Evolutionary conservation across 2,113 vertebrate species (phyloP).

Genomic region (Muscicapa adusta): DNA sequence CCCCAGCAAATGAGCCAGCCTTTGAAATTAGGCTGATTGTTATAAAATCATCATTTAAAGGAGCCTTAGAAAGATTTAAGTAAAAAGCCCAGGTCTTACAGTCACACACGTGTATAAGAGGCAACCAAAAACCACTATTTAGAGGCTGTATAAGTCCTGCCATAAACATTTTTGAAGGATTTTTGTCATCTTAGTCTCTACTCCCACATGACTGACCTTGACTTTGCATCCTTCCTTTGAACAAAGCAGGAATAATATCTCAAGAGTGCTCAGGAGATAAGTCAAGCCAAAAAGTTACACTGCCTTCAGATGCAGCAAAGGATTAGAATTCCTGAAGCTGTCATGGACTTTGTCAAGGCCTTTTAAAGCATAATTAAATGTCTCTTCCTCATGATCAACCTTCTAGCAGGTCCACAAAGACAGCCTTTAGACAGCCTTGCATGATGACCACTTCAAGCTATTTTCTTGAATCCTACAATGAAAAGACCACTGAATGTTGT

Average conservation of each 20-base stretch:
- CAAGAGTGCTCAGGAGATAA: background rate
- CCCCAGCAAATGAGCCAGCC: background rate
- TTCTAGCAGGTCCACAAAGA: background rate
- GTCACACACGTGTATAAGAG: background rate
- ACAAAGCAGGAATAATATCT: background rate
- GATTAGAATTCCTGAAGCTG: background rate
- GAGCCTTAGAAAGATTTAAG: background rate
- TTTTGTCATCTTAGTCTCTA: background rate
- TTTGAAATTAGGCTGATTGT: background rate
- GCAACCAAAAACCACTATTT: background rate
- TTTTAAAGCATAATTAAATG: background rate
- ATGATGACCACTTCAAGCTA: background rate
- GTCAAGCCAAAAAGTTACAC: background rate
- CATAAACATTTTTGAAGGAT: background rate
- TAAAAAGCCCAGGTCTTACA: accelerated
- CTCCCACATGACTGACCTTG: background rate
- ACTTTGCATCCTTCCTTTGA: background rate
- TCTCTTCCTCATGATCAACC: background rate
- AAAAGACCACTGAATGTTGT: background rate
- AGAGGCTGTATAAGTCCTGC: background rate
- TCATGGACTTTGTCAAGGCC: background rate
- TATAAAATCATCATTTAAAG: background rate
- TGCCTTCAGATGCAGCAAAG: background rate
- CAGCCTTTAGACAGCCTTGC: background rate
- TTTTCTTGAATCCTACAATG: background rate